phyloP scores from a whole-genome alignment of 2,888 invertebrate species.

The Tanaodytes sp. region DNA sequence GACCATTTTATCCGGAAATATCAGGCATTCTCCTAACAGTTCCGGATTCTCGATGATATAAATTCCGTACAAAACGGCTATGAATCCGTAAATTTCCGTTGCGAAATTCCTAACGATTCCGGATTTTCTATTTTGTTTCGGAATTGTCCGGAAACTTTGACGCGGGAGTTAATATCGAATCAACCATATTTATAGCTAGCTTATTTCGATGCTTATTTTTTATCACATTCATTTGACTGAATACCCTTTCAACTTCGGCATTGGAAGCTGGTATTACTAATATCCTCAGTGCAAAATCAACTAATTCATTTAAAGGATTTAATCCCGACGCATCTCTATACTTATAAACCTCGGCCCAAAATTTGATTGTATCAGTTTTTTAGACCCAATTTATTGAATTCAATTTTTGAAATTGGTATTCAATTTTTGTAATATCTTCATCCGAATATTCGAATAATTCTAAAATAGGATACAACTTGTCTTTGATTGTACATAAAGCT shows the following conservation, averaged over 20 bases:
- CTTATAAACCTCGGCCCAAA: slow-evolving; percentile 37
- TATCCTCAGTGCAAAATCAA: slow-evolving; percentile 49
- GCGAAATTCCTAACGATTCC: too few relatives aligned
- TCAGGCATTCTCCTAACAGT: too few relatives aligned
- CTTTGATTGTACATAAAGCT: slow-evolving; percentile 1
- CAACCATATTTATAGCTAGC: slow-evolving; percentile 33
- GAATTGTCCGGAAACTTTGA: too few relatives aligned
- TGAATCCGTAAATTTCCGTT: too few relatives aligned
- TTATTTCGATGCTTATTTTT: slow-evolving; percentile 50
- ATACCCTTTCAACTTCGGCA: too few relatives aligned
- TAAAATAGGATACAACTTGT: slow-evolving; percentile 6
- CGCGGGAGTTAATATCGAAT: too few relatives aligned
- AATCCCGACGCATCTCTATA: slow-evolving; percentile 44
- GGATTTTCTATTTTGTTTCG: too few relatives aligned
- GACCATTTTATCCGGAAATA: too few relatives aligned
- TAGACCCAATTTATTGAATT: slow-evolving; percentile 33
- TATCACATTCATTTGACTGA: slow-evolving; percentile 48
- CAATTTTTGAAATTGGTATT: slow-evolving; percentile 31
- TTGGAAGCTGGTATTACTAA: slow-evolving; percentile 48
- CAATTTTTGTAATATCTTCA: slow-evolving; percentile 10
- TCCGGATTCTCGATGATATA: too few relatives aligned
- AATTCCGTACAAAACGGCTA: too few relatives aligned
- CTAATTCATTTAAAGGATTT: slow-evolving; percentile 39
- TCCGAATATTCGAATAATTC: slow-evolving; percentile 1
- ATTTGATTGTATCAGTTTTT: slow-evolving; percentile 23